These are phyloP conservation scores for Lepidurus arcticus DNA, from an alignment of 1,140 invertebrate genomes.

Conservation along the genomic window DNA sequence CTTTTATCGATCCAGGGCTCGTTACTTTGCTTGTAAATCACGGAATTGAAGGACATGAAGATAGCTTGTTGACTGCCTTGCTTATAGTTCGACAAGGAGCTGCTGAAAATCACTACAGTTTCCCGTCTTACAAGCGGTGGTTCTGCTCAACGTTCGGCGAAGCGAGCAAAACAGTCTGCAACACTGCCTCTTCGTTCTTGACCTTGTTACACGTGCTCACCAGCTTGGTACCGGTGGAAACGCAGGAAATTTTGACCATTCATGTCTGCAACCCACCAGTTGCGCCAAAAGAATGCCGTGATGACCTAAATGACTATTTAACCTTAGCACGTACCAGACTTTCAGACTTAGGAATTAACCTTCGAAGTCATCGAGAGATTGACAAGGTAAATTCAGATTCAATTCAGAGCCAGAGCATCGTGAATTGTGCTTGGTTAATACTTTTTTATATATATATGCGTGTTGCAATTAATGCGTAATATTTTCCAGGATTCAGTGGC, in stretches of 20 bases:
- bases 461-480: background rate
- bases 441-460: background rate
- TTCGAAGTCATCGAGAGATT: background rate
- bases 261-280: background rate
- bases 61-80: background rate
- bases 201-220: background rate
- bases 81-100: background rate
- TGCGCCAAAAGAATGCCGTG: background rate
- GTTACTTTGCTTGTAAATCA: background rate
- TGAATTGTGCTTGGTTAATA: too few relatives aligned
- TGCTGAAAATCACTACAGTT: background rate
- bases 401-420: too few relatives aligned
- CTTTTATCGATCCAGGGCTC: background rate
- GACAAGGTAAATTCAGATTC: background rate
- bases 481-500: background rate
- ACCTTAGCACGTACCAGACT: background rate
- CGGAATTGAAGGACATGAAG: background rate
- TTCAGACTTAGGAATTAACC: background rate
- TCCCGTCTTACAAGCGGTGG: slow-evolving; percentile 9
- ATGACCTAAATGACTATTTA: background rate
- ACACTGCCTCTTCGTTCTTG: background rate
- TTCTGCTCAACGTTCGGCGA: background rate
- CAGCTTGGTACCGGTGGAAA: background rate
- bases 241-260: background rate
- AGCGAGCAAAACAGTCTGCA: background rate